Base-by-base conservation (phyloP, 2,797 vertebrate species). In the Betta splendens region DNA sequence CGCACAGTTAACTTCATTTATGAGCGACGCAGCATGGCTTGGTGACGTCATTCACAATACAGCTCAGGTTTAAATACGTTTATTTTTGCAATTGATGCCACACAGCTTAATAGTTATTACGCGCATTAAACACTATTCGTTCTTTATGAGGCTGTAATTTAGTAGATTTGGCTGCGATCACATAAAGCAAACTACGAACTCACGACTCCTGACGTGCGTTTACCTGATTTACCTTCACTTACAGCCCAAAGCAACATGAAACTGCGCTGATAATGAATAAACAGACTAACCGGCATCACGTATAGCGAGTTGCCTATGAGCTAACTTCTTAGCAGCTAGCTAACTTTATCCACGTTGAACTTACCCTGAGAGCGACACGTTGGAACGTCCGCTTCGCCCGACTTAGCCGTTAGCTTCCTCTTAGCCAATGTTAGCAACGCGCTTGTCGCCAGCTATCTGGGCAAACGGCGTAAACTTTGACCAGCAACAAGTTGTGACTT, bases 331-430 rank as follows among this genome's bases (percentile, higher is more conserved):
- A 18, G n/a, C n/a, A 11, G 3, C 33, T 9, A 44, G 68, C 44
- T 46, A 50, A 53, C 17, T 9, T 18, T 16, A 3, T 21, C 5
- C 7, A 29, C 1, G 13, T 73, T 77, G 63, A 82, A 35, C 32
- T 35, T n/a, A 35, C 32, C 32, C 77, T 9, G 7, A 2, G 35
- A 62, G 22, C 4, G n/a, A 59, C 52, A 59, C 35, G 15, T 37
- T 28, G 3, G 1, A 12, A 9, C 2, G 47, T 22, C 22, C 56
- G 43, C 43, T 45, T 7, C 26, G 31, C 29, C 12, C 5, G 12
- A 29, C 20, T 45, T 54, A 48, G 51, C 29, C 40, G 29, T 39
- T 39, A 72, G 66, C 60, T 43, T 0, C 2, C 4, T 13, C 8
- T 10, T 2, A 17, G 62, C 46, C 39, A 37, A 26, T 26, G 17